These are phyloP conservation scores for Tenebrosternarchus preto DNA, from an alignment of 2,113 vertebrate species.

Conservation along the genomic window DNA sequence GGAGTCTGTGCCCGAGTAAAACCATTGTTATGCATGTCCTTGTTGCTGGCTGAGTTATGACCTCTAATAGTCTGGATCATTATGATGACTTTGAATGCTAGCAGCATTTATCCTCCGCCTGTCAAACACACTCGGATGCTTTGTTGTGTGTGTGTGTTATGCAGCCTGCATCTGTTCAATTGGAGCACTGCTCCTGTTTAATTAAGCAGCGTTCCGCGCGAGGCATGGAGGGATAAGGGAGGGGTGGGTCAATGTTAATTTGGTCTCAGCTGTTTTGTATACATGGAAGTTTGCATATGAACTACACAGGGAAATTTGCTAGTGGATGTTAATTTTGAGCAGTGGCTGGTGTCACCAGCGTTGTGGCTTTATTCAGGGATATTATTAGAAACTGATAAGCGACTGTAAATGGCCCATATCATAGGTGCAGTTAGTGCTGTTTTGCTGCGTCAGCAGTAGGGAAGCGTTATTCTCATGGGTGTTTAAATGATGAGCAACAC, in stretches of 20 bases:
- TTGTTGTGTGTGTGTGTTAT: conserved; percentile 45
- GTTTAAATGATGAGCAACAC: conserved; percentile 47
- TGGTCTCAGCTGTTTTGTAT: conserved; percentile 41
- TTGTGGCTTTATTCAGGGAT: not conserved
- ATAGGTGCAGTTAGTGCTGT: conserved; percentile 64
- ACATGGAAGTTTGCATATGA: conserved; percentile 35
- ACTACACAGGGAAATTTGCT: conserved; percentile 4
- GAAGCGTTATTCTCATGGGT: conserved; percentile 52
- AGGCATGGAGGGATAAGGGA: conserved; percentile 20
- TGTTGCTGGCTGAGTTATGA: not conserved
- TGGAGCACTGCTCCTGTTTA: conserved; percentile 54
- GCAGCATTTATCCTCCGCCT: conserved; percentile 23
- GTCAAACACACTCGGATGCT: conserved; percentile 23
- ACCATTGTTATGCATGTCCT: conserved; percentile 8
- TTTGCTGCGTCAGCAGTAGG: conserved; percentile 56
- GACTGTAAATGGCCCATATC: conserved; percentile 65
- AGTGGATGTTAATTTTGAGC: conserved; percentile 4
- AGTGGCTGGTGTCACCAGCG: conserved; percentile 12
- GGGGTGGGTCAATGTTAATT: conserved; percentile 55
- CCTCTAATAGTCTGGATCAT: conserved; percentile 17
- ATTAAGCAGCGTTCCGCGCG: conserved; percentile 45
- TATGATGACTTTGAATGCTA: conserved; percentile 23
- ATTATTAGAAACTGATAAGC: conserved; percentile 53
- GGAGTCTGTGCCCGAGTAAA: not conserved
- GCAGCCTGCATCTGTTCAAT: conserved; percentile 49